phyloP scores from a whole-genome alignment of 2,113 vertebrate genomes.

The Etheostoma spectabile region DNA sequence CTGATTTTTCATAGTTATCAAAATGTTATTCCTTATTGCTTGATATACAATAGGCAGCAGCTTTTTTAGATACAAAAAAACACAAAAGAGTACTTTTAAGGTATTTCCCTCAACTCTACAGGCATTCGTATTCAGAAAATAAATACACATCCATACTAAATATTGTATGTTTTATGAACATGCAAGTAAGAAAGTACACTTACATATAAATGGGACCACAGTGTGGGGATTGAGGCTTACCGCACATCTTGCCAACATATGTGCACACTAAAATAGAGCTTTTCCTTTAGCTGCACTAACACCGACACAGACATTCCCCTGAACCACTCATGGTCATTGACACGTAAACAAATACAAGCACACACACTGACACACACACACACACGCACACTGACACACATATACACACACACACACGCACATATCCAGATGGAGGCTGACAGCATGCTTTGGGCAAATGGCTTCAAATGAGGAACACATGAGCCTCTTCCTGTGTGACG shows the following conservation, averaged over 20 bases:
- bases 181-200: not conserved
- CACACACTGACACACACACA: conserved; percentile 19
- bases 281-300: conserved; percentile 45
- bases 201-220: conserved; percentile 43
- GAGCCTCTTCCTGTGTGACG: conserved; percentile 73
- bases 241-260: conserved; percentile 25
- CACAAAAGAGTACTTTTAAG: not conserved
- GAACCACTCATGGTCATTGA: conserved; percentile 74
- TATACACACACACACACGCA: conserved; percentile 59
- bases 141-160: not conserved
- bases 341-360: conserved; percentile 71
- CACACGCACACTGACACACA: conserved; percentile 48
- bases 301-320: conserved; percentile 63
- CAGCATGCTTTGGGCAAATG: conserved; percentile 78
- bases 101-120: not conserved
- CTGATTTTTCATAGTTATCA: not conserved
- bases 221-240: conserved; percentile 1
- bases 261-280: conserved; percentile 51
- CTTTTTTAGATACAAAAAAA: not conserved
- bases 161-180: conserved; percentile 7
- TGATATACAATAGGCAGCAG: not conserved
- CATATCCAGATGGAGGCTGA: conserved; percentile 82
- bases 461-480: conserved; percentile 82
- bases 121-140: not conserved
- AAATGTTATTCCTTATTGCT: not conserved